Conservation (phyloP, 1,140 invertebrate species). For the Panagrolaimus sp. region DNA sequence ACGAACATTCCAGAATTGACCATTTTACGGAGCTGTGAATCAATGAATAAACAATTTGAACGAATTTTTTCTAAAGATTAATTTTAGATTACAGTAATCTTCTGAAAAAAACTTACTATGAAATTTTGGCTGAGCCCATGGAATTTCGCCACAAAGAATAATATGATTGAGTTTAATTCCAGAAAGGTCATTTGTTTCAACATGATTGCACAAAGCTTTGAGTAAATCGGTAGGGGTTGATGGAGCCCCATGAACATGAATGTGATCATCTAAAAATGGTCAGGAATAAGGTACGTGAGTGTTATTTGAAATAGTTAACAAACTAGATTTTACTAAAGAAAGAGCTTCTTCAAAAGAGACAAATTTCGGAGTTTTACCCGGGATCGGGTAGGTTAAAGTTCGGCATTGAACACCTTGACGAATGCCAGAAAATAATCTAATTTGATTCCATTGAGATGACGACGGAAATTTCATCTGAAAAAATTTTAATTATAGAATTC, state of each 20-base stretch:
- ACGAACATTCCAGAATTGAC: slow-evolving; percentile 27
- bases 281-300: background rate
- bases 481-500: no score
- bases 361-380: slow-evolving; percentile 13
- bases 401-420: background rate
- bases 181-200: slow-evolving; percentile 21
- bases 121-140: slow-evolving; percentile 11
- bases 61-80: slow-evolving; percentile 34
- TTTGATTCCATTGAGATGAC: background rate
- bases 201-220: slow-evolving; percentile 25
- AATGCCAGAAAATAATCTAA: background rate
- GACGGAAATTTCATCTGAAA: background rate
- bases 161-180: slow-evolving; percentile 38
- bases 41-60: slow-evolving; percentile 45
- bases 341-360: slow-evolving; percentile 22
- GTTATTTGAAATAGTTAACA: background rate
- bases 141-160: slow-evolving; percentile 35
- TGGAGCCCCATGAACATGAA: slow-evolving; percentile 33
- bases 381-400: slow-evolving; percentile 16
- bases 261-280: slow-evolving; percentile 25
- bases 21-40: slow-evolving; percentile 25
- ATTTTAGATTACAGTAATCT: slow-evolving; percentile 16
- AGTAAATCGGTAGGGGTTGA: slow-evolving; percentile 44
- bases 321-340: slow-evolving; percentile 20
- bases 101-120: slow-evolving; percentile 22